Evolutionary conservation across 2,888 invertebrate genomes (phyloP).

Genomic region (Eupeodes latifasciatus): DNA sequence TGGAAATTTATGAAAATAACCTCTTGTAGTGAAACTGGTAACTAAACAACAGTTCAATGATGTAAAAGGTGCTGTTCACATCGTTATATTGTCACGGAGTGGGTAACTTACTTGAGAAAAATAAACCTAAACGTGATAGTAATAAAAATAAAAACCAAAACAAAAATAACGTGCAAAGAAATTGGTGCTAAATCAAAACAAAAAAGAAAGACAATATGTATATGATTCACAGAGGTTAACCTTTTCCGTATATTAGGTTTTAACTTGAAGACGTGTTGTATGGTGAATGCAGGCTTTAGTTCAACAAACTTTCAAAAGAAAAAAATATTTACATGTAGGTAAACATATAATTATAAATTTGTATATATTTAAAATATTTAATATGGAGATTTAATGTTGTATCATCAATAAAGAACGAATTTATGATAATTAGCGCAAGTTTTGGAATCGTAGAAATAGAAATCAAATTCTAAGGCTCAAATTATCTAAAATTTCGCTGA

Average conservation of each 20-base stretch:
- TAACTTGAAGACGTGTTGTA: neutral
- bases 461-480: neutral
- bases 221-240: slow-evolving; percentile 5
- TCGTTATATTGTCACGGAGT: slow-evolving; percentile 47
- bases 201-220: neutral
- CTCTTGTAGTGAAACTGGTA: neutral
- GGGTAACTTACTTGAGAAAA: neutral
- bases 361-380: too few relatives aligned
- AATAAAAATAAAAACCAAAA: neutral
- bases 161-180: slow-evolving; percentile 4
- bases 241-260: neutral
- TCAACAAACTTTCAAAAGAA: slow-evolving; percentile 6
- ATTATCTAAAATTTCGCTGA: too few relatives aligned
- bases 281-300: neutral
- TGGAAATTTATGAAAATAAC: slow-evolving; percentile 44
- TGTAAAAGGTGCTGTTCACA: slow-evolving; percentile 38
- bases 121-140: slow-evolving; percentile 24
- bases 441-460: neutral
- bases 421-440: too few relatives aligned
- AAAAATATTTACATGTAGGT: neutral
- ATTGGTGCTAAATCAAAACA: slow-evolving; percentile 27
- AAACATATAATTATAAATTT: too few relatives aligned
- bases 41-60: neutral
- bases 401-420: too few relatives aligned
- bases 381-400: too few relatives aligned